Evolutionary conservation across 2,888 invertebrate species (phyloP), one percentile per base, ranked within the genome.

Genomic region (Lithophane leautieri): DNA sequence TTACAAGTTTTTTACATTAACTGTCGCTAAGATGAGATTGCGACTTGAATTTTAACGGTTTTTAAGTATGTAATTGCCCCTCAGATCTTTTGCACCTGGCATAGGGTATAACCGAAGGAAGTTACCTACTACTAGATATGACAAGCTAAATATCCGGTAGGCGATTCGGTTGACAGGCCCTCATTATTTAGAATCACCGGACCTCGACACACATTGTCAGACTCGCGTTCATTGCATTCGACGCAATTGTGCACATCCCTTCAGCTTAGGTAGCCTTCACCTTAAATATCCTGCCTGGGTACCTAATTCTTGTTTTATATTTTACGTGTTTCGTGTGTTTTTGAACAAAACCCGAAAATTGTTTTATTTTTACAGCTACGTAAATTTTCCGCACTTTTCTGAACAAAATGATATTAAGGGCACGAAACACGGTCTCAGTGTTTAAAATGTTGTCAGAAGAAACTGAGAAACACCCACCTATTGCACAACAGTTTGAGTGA

Each of bases 141-240:
- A 68, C 40, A 22, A 22, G n/a, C 62, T 34, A 63, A 78, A 19
- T 44, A 58, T 78, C 42, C 70, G 34, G 34, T 44, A n/a, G 42
- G 16, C 50, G 22, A 70, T 78, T 22, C 62, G 25, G 70, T 63
- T 63, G 78, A 58, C 63, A 78, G n/a, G 56, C 34, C 12, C 56
- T 77, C 56, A 77, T 78, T 77, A 58, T 77, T 56, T 63, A 25
- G 62, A 78, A 50, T 34, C 63, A 77, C n/a, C 28, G 25, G 56
- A 65, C 63, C 78, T 58, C 70, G 70, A 78, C 42, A 62, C 28
- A 58, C n/a, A 22, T 76, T 16, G 54, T 42, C 56, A 42, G 56
- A 25, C 12, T 28, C n/a, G 28, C 50, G 56, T 50, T 78, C 62
- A 22, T 54, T 67, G 68, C 76, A 78, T 63, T 78, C 42, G 16